Evolutionary conservation across 2,113 vertebrate genomes (phyloP), one percentile per base, ranked within the genome.

Genomic region (Strix uralensis): DNA sequence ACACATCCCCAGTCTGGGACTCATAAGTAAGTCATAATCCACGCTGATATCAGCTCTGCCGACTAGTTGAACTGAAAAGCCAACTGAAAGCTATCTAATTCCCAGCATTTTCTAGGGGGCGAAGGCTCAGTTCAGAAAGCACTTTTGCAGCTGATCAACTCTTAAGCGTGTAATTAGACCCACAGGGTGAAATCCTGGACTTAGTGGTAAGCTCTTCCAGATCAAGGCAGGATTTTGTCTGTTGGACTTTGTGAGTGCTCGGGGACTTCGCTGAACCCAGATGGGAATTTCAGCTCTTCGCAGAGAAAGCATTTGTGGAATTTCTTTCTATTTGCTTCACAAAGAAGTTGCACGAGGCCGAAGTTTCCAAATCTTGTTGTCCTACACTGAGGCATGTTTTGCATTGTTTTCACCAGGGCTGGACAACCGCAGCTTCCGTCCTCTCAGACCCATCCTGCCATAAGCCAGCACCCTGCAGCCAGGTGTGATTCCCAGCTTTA

Each of bases 1-100:
- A 0, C 25, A 8, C 9, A 1, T 36, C 18, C n/a, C 15, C 4
- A 0, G 38, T 11, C 29, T 69, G 57, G 14, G 34, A 86, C 61
- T 32, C 5, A 3, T 6, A 38, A 27, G 13, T 54, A 25, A 86
- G 34, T 59, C 55, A 34, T 38, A 86, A 66, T 7, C 52, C 59
- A 61, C 1, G 0, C 51, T 6, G 32, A 51, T 44, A 66, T n/a
- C 40, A 11, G 27, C 36, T 81, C 81, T 57, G 54, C 52, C 71
- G 46, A 32, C 36, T 62, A 71, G 57, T 15, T 77, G 75, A 61
- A 66, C 40, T 55, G 54, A 66, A 77, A 81, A 75, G 23, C 51
- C 49, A 40, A 66, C 23, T 9, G 71, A 66, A 81, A 55, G 40
- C 46, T 17, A 32, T 13, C 63, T 32, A 81, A 61, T 20, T 81